These are phyloP conservation scores for Acanthurus lineatus DNA, from an alignment of 2,797 vertebrate species.

Conservation along the genomic window DNA sequence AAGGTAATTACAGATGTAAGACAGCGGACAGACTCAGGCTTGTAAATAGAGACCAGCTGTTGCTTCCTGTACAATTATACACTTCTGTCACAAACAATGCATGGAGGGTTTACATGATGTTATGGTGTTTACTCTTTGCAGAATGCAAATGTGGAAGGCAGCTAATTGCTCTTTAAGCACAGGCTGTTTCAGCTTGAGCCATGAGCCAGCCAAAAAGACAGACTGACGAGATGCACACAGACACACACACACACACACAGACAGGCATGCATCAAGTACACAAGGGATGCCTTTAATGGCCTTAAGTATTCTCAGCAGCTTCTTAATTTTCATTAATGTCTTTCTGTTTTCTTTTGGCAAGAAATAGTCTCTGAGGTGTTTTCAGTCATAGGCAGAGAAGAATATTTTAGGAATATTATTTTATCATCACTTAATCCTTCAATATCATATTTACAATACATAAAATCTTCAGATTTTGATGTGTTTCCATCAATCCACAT, in stretches of 20 bases:
- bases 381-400: conserved; percentile 6
- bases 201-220: conserved; percentile 32
- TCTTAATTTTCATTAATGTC: conserved; percentile 47
- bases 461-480: neutral
- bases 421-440: neutral
- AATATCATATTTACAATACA: neutral
- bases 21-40: conserved; percentile 35
- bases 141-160: conserved; percentile 39
- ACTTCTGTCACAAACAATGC: conserved; percentile 38
- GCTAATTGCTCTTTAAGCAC: conserved; percentile 60
- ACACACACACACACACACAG: conserved; percentile 22
- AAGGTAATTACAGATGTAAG: conserved; percentile 45
- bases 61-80: conserved; percentile 58
- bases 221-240: neutral
- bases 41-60: conserved; percentile 46
- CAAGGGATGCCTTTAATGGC: conserved; percentile 39
- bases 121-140: conserved; percentile 34
- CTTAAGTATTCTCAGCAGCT: conserved; percentile 39
- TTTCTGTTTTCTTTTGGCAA: conserved; percentile 36
- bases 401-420: neutral
- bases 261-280: conserved; percentile 15
- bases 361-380: conserved; percentile 18
- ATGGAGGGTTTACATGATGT: conserved; percentile 32
- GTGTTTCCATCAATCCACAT: neutral
- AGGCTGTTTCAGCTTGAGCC: conserved; percentile 25